Conservation (phyloP, 2,888 invertebrate species). For the Trichopoda pennipes region DNA sequence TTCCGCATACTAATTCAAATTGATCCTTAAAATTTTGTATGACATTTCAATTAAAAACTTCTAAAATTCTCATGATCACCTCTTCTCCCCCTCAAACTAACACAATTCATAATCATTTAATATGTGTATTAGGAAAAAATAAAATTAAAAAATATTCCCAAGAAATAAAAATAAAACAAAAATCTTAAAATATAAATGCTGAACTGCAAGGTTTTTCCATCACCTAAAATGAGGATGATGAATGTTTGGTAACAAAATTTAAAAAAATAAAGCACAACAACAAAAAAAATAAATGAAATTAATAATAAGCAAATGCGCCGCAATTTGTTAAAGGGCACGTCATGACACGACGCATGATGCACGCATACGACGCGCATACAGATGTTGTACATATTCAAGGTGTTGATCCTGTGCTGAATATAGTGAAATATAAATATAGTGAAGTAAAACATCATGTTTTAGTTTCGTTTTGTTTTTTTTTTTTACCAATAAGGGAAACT, state of each 20-base stretch:
- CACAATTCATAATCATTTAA: constrained; percentile 40
- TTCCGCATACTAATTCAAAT: constrained; percentile 26
- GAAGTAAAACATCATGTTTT: constrained; percentile 15
- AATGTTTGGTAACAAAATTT: constrained; percentile 18
- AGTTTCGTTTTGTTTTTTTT: not conserved
- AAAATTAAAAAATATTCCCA: constrained; percentile 53
- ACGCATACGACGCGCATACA: constrained; percentile 32
- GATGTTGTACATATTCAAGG: constrained; percentile 29
- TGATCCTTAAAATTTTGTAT: constrained; percentile 48
- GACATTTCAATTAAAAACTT: constrained; percentile 62
- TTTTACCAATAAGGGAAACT: constrained; percentile 40
- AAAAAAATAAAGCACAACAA: not conserved
- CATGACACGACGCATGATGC: constrained; percentile 61
- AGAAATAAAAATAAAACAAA: constrained; percentile 47
- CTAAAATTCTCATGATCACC: constrained; percentile 68
- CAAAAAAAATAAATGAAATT: constrained; percentile 34
- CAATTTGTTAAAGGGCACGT: constrained; percentile 66
- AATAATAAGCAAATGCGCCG: constrained; percentile 60
- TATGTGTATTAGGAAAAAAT: constrained; percentile 12
- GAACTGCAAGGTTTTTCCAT: constrained; percentile 27
- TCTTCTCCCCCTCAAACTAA: constrained; percentile 38
- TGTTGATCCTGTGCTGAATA: constrained; percentile 53
- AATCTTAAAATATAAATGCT: constrained; percentile 13
- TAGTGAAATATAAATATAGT: too few relatives aligned
- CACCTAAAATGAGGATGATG: constrained; percentile 41